Base-by-base conservation (phyloP, 2,797 vertebrate genomes). In the Acanthurus lineatus region DNA sequence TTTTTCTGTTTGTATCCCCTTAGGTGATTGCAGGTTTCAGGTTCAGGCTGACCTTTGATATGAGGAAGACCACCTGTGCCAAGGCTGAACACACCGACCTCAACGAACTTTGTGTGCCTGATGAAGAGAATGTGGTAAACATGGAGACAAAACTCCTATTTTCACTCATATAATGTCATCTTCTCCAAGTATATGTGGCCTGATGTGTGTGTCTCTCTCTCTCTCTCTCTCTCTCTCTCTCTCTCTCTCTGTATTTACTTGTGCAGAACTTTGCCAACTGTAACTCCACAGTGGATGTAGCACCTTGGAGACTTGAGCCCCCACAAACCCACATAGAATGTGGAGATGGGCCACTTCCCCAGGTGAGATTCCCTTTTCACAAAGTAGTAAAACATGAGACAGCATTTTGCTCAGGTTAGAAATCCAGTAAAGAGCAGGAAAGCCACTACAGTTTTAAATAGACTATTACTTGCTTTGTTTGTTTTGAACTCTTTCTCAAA, bases 11-110 rank as follows among this genome's bases (percentile, higher is more conserved):
- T 64, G 25, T 74, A 0, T 78, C 25, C 48, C 5, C 74, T 54
- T 81, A 99, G 97, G 96, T 98, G 69, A 94, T 98, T 10, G 91
- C 94, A 72, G 97, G 97, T 77, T 94, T 95, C 84, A 95, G 95
- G 76, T 97, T 92, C 57, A 17, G 74, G 47, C 32, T 97, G 64
- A 89, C 20, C 17, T 98, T 97, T 67, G 86, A 95, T 16, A 88
- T 98, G 79, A 61, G 68, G 82, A 96, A 95, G 88, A 97, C 95
- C 16, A 96, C 90, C 60, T 99, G 97, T 57, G 85, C 95, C 85
- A 98, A 96, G 92, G 42, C 68, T 0, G 75, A 96, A 8, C 95
- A 96, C 91, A 81, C 57, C 3, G 91, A 95, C 2, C 79, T 98
- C 65, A 93, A 74, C 22, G 82, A 93, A 1, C 91, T 93, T 9